Evolutionary conservation across 1,140 invertebrate species (phyloP).

Genomic region (Campoletis sonorensis): DNA sequence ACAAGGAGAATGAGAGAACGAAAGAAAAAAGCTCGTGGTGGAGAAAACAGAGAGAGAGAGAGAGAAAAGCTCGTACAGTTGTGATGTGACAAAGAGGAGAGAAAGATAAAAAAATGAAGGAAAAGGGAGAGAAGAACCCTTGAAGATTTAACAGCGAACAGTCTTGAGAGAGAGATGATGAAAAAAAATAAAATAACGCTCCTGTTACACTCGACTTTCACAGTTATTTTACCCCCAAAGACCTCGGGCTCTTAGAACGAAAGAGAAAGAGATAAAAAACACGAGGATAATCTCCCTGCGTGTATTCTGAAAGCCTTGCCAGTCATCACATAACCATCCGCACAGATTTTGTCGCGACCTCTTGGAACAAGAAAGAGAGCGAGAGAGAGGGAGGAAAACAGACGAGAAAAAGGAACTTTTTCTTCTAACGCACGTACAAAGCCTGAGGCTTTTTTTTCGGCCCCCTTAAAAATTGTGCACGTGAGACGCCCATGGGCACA

Average conservation of each 20-base stretch:
- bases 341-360: slow-evolving; percentile 7
- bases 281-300: slow-evolving; percentile 15
- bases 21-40: too few relatives aligned
- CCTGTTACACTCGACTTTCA: slow-evolving; percentile 34
- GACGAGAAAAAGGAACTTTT: not conserved
- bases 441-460: not conserved
- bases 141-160: not conserved
- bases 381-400: not conserved
- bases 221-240: slow-evolving; percentile 31
- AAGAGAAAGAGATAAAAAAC: not conserved
- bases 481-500: slow-evolving; percentile 21
- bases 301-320: not conserved
- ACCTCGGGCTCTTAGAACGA: not conserved
- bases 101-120: too few relatives aligned
- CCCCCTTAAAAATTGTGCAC: slow-evolving; percentile 17
- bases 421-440: slow-evolving; percentile 13
- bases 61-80: too few relatives aligned
- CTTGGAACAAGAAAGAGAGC: not conserved
- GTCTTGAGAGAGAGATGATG: slow-evolving; percentile 14
- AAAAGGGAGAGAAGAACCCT: not conserved
- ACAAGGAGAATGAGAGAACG: too few relatives aligned
- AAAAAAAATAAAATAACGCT: slow-evolving; percentile 22
- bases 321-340: not conserved
- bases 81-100: too few relatives aligned
- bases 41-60: too few relatives aligned